Base-by-base conservation (phyloP, 2,113 vertebrate species). In the Hypanus sabinus region DNA sequence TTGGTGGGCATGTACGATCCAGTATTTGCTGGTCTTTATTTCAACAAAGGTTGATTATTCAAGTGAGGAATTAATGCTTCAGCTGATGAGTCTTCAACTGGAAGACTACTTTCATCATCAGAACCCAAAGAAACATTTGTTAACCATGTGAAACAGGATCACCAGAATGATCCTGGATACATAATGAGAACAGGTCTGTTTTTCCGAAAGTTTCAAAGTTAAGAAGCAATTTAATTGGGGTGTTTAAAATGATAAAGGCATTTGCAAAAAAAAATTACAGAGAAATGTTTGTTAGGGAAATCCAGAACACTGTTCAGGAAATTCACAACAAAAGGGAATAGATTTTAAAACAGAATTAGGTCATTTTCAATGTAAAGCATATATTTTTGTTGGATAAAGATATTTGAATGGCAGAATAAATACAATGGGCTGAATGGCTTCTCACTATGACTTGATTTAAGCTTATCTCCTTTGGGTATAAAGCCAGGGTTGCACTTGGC, bases 271-370 rank as follows among this genome's bases (percentile, higher is more conserved):
- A 12, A 90, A 5, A 8, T 46, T 22, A 20, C 85, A 65, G 60
- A 20, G 30, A 90, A 65, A 33, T 27, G 11, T 90, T n/a, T 90
- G n/a, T 4, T 16, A n/a, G 57, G 60, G 30, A n/a, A 90, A 20
- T 90, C 60, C 60, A 65, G 30, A 90, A 90, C n/a, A n/a, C n/a
- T n/a, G n/a, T n/a, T n/a, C n/a, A n/a, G 60, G 30, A n/a, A 90
- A 20, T 90, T 30, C 60, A 65, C 14, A 90, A 90, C 57, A 90
- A 33, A 0, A 5, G 83, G 24, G 55, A 3, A n/a, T n/a, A 60
- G 16, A 62, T 12, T 85, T 85, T 62, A 1, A 57, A 62, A 62
- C 11, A n/a, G 60, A n/a, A 6, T 57, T 65, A 62, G 38, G 38
- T 14, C 38, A 24, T 81, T 60, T 87, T 27, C 22, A 30, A 36